These are phyloP conservation scores for Vandiemenella viatica DNA, from an alignment of 2,888 invertebrate genomes.

Conservation along the genomic window DNA sequence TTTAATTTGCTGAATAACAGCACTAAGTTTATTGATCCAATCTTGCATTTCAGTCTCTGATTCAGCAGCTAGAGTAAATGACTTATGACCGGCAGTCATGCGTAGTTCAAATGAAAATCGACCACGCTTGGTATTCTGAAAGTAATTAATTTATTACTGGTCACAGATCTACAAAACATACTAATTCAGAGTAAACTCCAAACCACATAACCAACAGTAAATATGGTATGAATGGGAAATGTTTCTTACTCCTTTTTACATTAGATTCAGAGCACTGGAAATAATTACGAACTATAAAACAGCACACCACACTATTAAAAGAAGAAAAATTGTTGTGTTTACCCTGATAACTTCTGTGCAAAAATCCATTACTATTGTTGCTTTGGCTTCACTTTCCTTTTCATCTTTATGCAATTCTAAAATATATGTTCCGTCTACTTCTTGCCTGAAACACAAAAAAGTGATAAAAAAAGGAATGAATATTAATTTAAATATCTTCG, in stretches of 20 bases:
- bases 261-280: too few relatives aligned
- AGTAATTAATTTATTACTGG: slow-evolving; percentile 12
- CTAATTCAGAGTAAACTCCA: slow-evolving; percentile 3
- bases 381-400: slow-evolving; percentile 77
- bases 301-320: too few relatives aligned
- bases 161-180: slow-evolving; percentile 4
- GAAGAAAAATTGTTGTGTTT: too few relatives aligned
- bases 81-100: slow-evolving; percentile 73
- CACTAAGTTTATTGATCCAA: slow-evolving; percentile 70
- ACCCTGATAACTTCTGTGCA: slow-evolving; percentile 78
- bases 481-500: too few relatives aligned
- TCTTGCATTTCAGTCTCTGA: slow-evolving; percentile 66
- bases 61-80: slow-evolving; percentile 74
- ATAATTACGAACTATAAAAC: too few relatives aligned
- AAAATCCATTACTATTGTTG: slow-evolving; percentile 86
- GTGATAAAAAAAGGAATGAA: background rate
- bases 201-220: background rate
- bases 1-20: slow-evolving; percentile 70
- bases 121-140: slow-evolving; percentile 67
- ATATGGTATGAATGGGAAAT: too few relatives aligned
- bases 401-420: slow-evolving; percentile 88
- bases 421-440: slow-evolving; percentile 82
- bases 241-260: too few relatives aligned
- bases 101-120: slow-evolving; percentile 75
- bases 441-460: slow-evolving; percentile 39